These are phyloP conservation scores for Drosophila paucipuncta DNA, from an alignment of 2,888 invertebrate genomes.

Conservation along the genomic window DNA sequence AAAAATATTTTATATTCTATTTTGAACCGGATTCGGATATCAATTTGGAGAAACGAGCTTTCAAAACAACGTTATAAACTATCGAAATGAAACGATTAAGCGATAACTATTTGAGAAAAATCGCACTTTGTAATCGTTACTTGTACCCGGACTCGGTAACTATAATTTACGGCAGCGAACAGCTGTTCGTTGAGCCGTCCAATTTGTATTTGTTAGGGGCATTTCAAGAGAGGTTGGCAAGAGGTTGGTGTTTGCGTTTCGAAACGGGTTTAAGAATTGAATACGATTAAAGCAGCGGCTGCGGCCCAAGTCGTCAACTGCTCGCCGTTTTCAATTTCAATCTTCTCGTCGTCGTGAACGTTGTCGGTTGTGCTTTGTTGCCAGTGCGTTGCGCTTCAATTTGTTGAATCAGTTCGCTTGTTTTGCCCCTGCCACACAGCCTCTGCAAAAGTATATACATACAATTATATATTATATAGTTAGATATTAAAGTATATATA, in stretches of 20 bases:
- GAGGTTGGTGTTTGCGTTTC: conserved; percentile 47
- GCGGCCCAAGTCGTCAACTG: conserved; percentile 37
- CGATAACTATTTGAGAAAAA: conserved; percentile 17
- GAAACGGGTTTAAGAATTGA: conserved; percentile 64
- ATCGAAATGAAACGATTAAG: conserved; percentile 23
- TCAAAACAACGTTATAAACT: not conserved
- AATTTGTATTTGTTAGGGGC: conserved; percentile 21
- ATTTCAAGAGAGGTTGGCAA: conserved; percentile 35
- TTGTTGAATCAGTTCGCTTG: conserved; percentile 34
- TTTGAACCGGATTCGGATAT: not conserved
- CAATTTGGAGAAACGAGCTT: not conserved
- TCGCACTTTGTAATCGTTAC: conserved; percentile 25
- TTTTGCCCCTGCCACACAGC: conserved; percentile 21
- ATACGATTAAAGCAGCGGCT: conserved; percentile 51
- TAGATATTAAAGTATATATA: conserved; percentile 7
- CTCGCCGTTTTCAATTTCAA: conserved; percentile 51
- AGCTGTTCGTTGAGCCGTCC: conserved; percentile 38
- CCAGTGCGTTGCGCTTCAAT: conserved; percentile 10
- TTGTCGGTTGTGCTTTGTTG: conserved; percentile 50
- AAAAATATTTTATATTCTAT: not conserved
- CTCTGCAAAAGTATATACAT: conserved; percentile 40
- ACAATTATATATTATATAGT: not conserved
- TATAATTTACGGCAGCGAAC: conserved; percentile 19
- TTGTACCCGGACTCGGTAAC: conserved; percentile 12
- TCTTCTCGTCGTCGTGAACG: conserved; percentile 51